Evolutionary conservation across 2,797 vertebrate species (phyloP).

Genomic region (Phalloptychus januarius): DNA sequence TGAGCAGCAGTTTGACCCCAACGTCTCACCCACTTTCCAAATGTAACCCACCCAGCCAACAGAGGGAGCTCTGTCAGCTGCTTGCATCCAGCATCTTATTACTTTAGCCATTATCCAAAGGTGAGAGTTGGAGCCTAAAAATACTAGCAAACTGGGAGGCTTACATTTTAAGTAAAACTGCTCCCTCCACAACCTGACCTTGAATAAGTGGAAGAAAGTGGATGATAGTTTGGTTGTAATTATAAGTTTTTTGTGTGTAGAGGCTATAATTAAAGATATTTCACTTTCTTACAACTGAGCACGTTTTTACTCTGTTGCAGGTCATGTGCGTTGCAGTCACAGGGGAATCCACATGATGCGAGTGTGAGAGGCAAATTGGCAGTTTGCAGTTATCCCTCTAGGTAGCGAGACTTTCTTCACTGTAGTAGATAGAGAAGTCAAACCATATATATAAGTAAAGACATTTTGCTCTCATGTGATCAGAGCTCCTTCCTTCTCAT

Average conservation of each 20-base stretch:
- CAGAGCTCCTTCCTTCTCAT: not conserved
- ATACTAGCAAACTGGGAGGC: not conserved
- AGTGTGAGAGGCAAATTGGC: not conserved
- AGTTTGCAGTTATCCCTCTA: slow-evolving; percentile 2
- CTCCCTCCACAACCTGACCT: not conserved
- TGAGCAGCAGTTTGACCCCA: not conserved
- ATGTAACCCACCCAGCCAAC: not conserved
- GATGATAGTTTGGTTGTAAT: not conserved
- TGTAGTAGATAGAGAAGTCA: not conserved
- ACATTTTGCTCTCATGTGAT: not conserved
- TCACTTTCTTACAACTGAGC: not conserved
- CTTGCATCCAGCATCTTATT: not conserved
- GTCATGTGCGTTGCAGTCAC: not conserved
- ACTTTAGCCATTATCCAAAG: not conserved
- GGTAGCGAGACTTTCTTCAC: not conserved
- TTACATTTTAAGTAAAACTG: not conserved
- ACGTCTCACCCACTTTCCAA: not conserved
- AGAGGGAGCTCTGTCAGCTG: not conserved
- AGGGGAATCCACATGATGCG: not conserved
- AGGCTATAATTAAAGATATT: not conserved
- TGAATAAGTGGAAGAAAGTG: not conserved
- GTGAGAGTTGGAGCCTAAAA: not conserved
- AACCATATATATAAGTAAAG: not conserved
- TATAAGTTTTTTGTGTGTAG: not conserved
- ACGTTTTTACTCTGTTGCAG: not conserved